A percentile compares a stretch with the other conserved stretches of the same genome.
phyloP scores from a whole-genome alignment of 2,113 vertebrate species.

The Xiphophorus couchianus region DNA sequence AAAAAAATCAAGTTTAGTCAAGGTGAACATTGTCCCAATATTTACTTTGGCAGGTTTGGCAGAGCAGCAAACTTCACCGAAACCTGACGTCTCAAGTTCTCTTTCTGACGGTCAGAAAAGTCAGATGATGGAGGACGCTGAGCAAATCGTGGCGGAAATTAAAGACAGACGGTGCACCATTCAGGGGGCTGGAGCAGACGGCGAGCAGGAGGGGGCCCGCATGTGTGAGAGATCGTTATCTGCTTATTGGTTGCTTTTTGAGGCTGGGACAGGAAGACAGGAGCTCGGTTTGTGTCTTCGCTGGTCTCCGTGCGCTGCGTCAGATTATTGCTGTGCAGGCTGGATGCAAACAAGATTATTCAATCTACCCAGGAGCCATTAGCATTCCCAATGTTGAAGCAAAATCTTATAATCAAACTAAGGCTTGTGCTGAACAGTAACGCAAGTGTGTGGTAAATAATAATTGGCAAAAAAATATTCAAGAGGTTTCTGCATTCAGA shows the following conservation, averaged over 20 bases:
- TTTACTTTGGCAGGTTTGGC: conserved; percentile 49
- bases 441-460: too few relatives aligned
- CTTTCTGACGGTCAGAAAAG: conserved; percentile 4
- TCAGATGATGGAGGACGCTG: conserved; percentile 44
- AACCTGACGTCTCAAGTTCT: conserved; percentile 15
- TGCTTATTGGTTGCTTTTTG: neutral
- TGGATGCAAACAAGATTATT: too few relatives aligned
- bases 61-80: conserved; percentile 24
- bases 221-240: conserved; percentile 31
- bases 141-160: conserved; percentile 45
- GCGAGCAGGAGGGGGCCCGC: conserved; percentile 33
- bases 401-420: too few relatives aligned
- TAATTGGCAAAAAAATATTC: too few relatives aligned
- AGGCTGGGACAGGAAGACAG: neutral
- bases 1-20: neutral
- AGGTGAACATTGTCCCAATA: neutral
- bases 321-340: too few relatives aligned
- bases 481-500: too few relatives aligned
- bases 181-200: conserved; percentile 36
- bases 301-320: too few relatives aligned
- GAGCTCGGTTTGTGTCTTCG: neutral
- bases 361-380: too few relatives aligned
- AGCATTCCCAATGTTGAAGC: too few relatives aligned
- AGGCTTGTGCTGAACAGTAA: too few relatives aligned
- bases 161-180: conserved; percentile 39